Conservation (phyloP, 2,888 invertebrate species). For the Silvanus unidentatus region DNA sequence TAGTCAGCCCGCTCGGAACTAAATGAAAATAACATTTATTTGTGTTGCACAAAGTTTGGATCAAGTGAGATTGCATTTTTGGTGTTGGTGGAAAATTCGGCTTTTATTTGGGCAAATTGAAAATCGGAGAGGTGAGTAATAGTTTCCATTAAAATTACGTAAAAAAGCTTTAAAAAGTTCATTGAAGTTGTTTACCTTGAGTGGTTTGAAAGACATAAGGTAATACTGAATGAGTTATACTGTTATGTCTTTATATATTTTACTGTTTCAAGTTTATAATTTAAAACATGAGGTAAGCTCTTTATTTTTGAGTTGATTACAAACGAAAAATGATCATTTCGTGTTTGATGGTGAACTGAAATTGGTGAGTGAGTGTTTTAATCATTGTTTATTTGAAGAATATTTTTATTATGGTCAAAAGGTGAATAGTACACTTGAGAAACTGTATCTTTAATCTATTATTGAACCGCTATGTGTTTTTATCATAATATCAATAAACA, state of each 20-base stretch:
- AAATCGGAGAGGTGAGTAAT: slow-evolving; percentile 9
- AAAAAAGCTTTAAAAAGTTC: slow-evolving; percentile 18
- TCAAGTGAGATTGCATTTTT: slow-evolving; percentile 4
- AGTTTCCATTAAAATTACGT: slow-evolving; percentile 3
- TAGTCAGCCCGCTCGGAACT: slow-evolving; percentile 8
- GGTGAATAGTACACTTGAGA: background rate
- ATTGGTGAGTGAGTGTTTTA: too few species aligned
- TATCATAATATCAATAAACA: too few species aligned
- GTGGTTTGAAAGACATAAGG: slow-evolving; percentile 35
- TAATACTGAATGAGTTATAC: slow-evolving; percentile 25
- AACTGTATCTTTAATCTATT: too few species aligned
- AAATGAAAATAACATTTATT: slow-evolving; percentile 14
- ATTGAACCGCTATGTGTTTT: too few species aligned
- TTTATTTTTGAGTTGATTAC: background rate
- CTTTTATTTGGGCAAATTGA: too few species aligned
- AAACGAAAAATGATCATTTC: too few species aligned
- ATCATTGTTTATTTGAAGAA: too few species aligned
- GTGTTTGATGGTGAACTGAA: too few species aligned
- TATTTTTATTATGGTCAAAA: background rate
- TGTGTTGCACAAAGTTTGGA: background rate
- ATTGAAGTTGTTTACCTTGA: slow-evolving; percentile 44
- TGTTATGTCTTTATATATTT: slow-evolving; percentile 23
- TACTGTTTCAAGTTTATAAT: slow-evolving; percentile 14
- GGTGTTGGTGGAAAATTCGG: slow-evolving; percentile 9
- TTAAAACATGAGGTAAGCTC: slow-evolving; percentile 24